Evolutionary conservation across 1,140 invertebrate species (phyloP).

Genomic region (Drosophila insularis): DNA sequence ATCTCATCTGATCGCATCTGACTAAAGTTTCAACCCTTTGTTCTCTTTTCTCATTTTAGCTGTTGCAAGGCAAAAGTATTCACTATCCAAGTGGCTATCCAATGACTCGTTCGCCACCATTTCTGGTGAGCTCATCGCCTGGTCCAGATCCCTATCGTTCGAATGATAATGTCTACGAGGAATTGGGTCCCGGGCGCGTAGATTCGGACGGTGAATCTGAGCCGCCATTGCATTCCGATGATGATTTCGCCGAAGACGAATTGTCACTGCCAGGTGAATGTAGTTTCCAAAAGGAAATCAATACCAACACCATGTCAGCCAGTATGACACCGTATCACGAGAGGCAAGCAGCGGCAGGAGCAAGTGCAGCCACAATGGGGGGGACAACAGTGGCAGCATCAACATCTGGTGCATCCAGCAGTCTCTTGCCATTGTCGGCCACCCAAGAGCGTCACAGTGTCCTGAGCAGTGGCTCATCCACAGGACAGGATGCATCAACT

Average conservation of each 20-base stretch:
- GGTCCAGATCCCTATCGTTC: constrained; percentile 87
- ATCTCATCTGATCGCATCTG: constrained; percentile 26
- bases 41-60: constrained; percentile 83
- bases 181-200: constrained; percentile 84
- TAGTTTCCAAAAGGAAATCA: constrained; percentile 82
- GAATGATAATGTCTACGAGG: constrained; percentile 88
- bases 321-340: constrained; percentile 83
- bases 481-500: constrained; percentile 68
- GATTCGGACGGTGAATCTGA: constrained; percentile 87
- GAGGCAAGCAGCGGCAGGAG: constrained; percentile 49
- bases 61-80: constrained; percentile 87
- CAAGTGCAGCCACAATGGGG: background rate
- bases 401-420: constrained; percentile 59
- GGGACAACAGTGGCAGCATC: constrained; percentile 33
- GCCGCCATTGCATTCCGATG: constrained; percentile 85
- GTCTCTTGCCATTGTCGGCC: constrained; percentile 6
- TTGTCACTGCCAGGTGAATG: constrained; percentile 84
- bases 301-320: constrained; percentile 34
- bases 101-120: constrained; percentile 84
- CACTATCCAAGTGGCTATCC: constrained; percentile 84
- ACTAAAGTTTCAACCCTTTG: constrained; percentile 16
- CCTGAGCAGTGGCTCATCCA: constrained; percentile 71
- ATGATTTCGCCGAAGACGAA: constrained; percentile 88
- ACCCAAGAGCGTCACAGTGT: constrained; percentile 81
- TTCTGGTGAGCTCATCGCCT: constrained; percentile 88